A percentile compares a stretch with the other conserved stretches of the same genome.
phyloP scores from a whole-genome alignment of 2,113 vertebrate genomes.

The Variabilichromis moorii region DNA sequence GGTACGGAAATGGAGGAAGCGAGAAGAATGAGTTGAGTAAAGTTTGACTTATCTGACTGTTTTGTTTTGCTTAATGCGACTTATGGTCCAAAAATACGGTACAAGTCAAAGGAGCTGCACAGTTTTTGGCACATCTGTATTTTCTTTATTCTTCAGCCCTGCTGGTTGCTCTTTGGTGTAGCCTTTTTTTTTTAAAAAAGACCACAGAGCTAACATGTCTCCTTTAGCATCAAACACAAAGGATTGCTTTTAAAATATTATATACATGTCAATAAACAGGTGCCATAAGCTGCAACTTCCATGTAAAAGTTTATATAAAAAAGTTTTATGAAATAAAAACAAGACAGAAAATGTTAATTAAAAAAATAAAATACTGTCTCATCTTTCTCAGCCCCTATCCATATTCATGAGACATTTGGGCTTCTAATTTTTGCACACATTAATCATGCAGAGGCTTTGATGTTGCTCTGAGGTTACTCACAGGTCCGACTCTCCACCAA shows the following conservation, averaged over 20 bases:
- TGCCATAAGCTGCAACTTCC: neutral
- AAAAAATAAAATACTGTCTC: neutral
- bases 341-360: neutral
- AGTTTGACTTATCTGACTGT: neutral
- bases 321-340: neutral
- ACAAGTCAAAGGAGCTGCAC: neutral
- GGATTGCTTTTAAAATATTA: neutral
- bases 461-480: neutral
- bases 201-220: neutral
- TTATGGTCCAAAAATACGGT: neutral
- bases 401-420: neutral
- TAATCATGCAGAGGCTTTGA: neutral
- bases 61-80: neutral
- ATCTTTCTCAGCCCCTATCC: neutral
- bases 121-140: neutral
- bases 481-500: neutral
- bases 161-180: neutral
- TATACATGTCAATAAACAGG: neutral
- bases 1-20: fast-evolving
- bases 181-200: fast-evolving
- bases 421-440: neutral
- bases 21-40: neutral
- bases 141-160: neutral
- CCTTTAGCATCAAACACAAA: neutral
- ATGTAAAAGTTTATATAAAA: neutral